Conservation (phyloP, 2,888 invertebrate genomes). For the Ormyrus rosae region DNA sequence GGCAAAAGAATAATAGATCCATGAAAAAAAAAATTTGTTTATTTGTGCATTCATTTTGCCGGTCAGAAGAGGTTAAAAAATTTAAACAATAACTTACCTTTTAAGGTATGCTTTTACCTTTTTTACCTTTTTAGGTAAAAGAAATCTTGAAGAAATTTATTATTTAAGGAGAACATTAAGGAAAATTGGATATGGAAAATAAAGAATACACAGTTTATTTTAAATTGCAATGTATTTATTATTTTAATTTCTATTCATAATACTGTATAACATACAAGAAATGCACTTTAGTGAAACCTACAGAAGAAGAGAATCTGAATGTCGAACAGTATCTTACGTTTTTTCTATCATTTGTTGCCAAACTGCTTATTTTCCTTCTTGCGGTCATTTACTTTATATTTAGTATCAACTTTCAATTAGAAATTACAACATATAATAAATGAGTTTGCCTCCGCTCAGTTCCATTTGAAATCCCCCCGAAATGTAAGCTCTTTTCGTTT, state of each 20-base stretch:
- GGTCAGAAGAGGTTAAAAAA: too few relatives aligned
- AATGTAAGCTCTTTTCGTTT: conserved; percentile 46
- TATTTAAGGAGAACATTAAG: too few relatives aligned
- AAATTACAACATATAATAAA: conserved; percentile 63
- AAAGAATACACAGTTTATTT: conserved; percentile 35
- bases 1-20: too few relatives aligned
- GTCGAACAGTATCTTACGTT: conserved; percentile 71
- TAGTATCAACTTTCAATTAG: conserved; percentile 41
- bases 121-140: too few relatives aligned
- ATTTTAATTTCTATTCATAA: conserved; percentile 82
- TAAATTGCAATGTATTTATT: conserved; percentile 72
- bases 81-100: too few relatives aligned
- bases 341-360: conserved; percentile 63
- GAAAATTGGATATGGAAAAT: neutral
- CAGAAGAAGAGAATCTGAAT: conserved; percentile 86
- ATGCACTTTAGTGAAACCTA: conserved; percentile 93
- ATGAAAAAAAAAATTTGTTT: too few relatives aligned
- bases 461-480: conserved; percentile 53
- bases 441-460: conserved; percentile 63
- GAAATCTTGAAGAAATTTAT: too few relatives aligned
- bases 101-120: too few relatives aligned
- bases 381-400: conserved; percentile 59
- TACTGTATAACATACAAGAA: conserved; percentile 94
- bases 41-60: too few relatives aligned
- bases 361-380: conserved; percentile 63